These are phyloP conservation scores for Philonicus albiceps DNA, from an alignment of 2,888 invertebrate species.

Conservation along the genomic window DNA sequence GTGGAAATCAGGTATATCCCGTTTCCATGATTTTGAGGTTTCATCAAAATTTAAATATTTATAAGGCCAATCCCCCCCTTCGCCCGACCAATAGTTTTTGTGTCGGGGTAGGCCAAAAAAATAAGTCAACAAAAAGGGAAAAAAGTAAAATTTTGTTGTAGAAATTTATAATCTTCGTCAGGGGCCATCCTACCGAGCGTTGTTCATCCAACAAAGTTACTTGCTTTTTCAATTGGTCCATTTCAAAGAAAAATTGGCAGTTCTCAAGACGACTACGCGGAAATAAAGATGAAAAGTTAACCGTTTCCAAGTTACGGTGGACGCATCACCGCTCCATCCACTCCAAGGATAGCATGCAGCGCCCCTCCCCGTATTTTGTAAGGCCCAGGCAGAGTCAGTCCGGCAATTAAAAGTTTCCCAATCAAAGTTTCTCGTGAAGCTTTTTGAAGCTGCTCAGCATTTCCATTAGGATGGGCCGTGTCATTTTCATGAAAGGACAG, in stretches of 20 bases:
- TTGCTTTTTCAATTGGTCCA: neutral
- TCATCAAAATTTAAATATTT: no score
- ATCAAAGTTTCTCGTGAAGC: slow-evolving; percentile 43
- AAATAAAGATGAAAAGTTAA: slow-evolving; percentile 10
- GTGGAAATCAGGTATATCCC: no score
- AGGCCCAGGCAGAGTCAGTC: neutral
- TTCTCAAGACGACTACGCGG: neutral
- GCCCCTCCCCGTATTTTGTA: neutral
- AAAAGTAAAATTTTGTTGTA: neutral
- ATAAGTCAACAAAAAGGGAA: no score
- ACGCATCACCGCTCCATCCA: neutral
- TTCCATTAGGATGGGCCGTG: neutral
- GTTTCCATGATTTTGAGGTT: no score
- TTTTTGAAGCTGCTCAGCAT: slow-evolving; percentile 5
- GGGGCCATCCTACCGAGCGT: neutral
- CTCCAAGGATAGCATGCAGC: neutral
- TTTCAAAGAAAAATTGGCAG: neutral
- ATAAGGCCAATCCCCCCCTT: no score
- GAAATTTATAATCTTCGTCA: neutral
- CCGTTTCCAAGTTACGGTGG: neutral
- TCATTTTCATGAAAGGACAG: slow-evolving; percentile 13
- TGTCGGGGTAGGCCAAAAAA: no score
- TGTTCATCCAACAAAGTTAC: neutral
- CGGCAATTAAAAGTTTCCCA: slow-evolving; percentile 48
- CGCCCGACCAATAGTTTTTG: no score